These are phyloP conservation scores for Littorina saxatilis DNA, from an alignment of 1,140 invertebrate genomes.

Conservation along the genomic window DNA sequence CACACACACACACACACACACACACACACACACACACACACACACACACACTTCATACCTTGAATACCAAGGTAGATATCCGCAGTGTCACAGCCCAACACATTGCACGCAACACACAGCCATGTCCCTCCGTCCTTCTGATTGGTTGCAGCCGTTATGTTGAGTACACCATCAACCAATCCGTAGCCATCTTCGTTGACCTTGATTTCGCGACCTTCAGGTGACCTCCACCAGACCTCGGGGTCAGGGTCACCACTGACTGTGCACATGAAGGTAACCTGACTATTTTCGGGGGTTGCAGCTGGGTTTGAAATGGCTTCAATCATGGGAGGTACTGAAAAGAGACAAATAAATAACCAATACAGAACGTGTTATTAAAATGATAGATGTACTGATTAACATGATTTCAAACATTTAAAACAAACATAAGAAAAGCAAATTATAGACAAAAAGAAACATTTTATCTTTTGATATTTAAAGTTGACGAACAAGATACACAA, in stretches of 20 bases:
- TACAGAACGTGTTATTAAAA: too few species aligned
- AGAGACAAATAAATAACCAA: not conserved
- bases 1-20: too few species aligned
- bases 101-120: conserved; percentile 3
- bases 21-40: too few species aligned
- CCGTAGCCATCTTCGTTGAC: not conserved
- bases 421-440: too few species aligned
- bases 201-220: conserved; percentile 9
- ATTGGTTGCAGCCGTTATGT: not conserved
- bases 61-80: not conserved
- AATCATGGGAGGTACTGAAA: conserved; percentile 7
- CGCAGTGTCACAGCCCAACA: conserved; percentile 2
- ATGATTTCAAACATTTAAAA: too few species aligned
- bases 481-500: too few species aligned
- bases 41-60: not conserved
- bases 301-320: not conserved
- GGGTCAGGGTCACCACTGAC: conserved; percentile 7
- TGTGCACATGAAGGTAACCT: not conserved
- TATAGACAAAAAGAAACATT: too few species aligned
- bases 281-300: not conserved
- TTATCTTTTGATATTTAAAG: too few species aligned
- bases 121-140: conserved; percentile 1
- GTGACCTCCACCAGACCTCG: conserved; percentile 4
- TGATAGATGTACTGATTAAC: too few species aligned
- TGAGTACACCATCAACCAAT: conserved; percentile 7